Conservation (phyloP, 1,140 invertebrate genomes). For the Oncopeltus fasciatus region DNA sequence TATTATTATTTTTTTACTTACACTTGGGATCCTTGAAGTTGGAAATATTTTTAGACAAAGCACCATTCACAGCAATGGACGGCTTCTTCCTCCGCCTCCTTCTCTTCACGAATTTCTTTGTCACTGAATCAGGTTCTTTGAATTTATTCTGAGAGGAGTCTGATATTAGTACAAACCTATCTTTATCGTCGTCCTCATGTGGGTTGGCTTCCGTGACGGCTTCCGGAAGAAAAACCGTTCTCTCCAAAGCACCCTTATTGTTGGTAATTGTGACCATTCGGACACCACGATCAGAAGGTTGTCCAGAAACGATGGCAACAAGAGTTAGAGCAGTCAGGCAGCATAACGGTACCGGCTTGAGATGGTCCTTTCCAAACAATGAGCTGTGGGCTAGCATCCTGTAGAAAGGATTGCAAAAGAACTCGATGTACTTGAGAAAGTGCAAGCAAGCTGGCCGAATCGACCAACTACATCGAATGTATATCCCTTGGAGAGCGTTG, state of each 20-base stretch:
- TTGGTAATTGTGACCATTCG: constrained; percentile 1
- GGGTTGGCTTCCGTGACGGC: not conserved
- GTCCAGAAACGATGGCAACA: too few relatives aligned
- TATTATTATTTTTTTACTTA: too few relatives aligned
- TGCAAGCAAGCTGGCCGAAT: too few relatives aligned
- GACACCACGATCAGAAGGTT: not conserved
- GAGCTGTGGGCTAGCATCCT: too few relatives aligned
- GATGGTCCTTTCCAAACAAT: not conserved
- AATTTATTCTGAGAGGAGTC: not conserved
- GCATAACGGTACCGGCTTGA: not conserved
- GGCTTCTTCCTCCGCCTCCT: constrained; percentile 2
- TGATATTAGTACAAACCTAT: not conserved
- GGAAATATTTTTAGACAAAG: not conserved
- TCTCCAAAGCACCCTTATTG: not conserved
- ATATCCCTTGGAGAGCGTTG: too few relatives aligned
- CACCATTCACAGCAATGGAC: not conserved
- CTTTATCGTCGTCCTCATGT: not conserved
- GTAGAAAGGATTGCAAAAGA: too few relatives aligned
- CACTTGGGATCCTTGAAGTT: constrained; percentile 10
- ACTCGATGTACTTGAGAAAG: too few relatives aligned
- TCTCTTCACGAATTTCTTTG: not conserved
- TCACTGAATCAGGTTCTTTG: not conserved
- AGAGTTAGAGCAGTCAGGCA: not conserved
- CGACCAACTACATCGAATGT: too few relatives aligned
- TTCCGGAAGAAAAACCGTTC: constrained; percentile 9